Base-by-base conservation (phyloP, 2,113 vertebrate species). In the Urocitellus parryii region DNA sequence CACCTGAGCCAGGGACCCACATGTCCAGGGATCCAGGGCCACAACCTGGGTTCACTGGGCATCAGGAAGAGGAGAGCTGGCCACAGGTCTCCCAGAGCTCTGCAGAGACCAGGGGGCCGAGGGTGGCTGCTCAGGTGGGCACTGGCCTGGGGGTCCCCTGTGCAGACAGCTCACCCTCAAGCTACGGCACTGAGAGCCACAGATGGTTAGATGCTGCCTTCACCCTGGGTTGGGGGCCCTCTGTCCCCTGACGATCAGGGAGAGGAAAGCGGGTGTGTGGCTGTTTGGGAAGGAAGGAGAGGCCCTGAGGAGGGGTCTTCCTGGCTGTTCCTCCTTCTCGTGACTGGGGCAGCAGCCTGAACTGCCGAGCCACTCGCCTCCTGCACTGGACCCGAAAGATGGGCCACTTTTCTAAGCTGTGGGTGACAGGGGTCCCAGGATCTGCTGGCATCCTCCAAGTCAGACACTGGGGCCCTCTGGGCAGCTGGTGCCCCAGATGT, bases 11-110 rank as follows among this genome's bases (percentile, higher is more conserved):
- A 10, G 65, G 45, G 58, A 91, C 3, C 51, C 25, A 27, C 42
- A 29, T 0, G 11, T 29, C 56, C 0, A 20, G 12, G 7, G 32
- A 45, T 27, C 0, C 2, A 42, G 42, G 61, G 67, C 61, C 2
- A 45, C 53, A 14, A 5, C 74, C 39, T 0, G 32, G 34, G 7
- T 4, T 56, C 90, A 0, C 3, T 12, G n/a, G 10, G 34, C 8
- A 3, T 18, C 11, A 0, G n/a, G 37, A 48, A 34, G 2, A 0
- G 2, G 29, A 0, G 0, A 10, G 14, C 4, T 0, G 3, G 20
- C 5, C 3, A 4, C 34, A 16, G 18, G n/a, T 37, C 37, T 32
- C 48, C 34, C 1, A 7, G 1, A 25, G 24, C 73, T 56, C 0
- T 0, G 8, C 63, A 12, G 8, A 16, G 39, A 67, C 82, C 32